Percentiles rank a stretch among this genome's conserved stretches.
phyloP scores from a whole-genome alignment of 2,888 invertebrate genomes.

The Seira ritae region DNA sequence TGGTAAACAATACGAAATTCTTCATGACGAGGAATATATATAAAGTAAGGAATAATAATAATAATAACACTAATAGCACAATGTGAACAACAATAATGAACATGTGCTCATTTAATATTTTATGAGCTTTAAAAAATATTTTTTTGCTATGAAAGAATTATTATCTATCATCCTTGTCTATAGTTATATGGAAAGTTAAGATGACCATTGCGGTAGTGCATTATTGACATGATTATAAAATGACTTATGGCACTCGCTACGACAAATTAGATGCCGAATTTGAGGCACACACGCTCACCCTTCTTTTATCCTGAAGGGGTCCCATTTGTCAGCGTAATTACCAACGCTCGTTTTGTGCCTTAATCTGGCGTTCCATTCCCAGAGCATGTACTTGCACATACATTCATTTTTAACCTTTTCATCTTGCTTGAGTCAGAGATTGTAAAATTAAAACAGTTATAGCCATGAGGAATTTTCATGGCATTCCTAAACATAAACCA shows the following conservation, averaged over 20 bases:
- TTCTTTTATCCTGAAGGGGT: background rate
- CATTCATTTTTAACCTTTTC: too few species aligned
- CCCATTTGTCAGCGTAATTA: background rate
- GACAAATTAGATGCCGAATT: slow-evolving; percentile 58
- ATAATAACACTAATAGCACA: slow-evolving; percentile 38
- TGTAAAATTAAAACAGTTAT: slow-evolving; percentile 2
- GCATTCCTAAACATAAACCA: background rate
- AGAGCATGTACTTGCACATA: too few species aligned
- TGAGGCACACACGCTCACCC: background rate
- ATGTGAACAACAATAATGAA: background rate
- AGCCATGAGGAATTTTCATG: background rate
- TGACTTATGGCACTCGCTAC: slow-evolving; percentile 58
- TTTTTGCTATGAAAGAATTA: background rate
- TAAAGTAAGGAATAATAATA: slow-evolving; percentile 32
- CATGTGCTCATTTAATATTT: background rate
- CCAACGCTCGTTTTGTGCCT: too few species aligned
- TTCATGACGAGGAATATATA: background rate
- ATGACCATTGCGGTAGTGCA: slow-evolving; percentile 27
- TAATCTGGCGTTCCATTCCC: too few species aligned
- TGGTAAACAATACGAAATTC: slow-evolving; percentile 40
- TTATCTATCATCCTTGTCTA: background rate
- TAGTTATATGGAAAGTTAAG: background rate
- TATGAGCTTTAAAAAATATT: background rate
- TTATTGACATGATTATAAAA: slow-evolving; percentile 61
- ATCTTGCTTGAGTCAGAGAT: background rate